Evolutionary conservation across 2,113 vertebrate genomes (phyloP).

Genomic region (Petroica traversi): DNA sequence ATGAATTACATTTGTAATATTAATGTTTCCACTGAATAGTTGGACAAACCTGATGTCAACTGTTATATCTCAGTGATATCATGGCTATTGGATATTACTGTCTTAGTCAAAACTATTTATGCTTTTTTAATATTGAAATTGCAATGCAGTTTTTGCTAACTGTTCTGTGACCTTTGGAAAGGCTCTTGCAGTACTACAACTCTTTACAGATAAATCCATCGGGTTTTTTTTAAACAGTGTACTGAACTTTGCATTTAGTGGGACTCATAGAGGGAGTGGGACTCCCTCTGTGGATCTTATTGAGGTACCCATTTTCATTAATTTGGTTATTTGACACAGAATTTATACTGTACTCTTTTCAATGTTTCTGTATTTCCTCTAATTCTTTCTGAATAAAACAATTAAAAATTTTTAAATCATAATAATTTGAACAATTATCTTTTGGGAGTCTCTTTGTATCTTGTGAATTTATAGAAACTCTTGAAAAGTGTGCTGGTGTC

Average conservation of each 20-base stretch:
- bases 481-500: background rate
- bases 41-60: background rate
- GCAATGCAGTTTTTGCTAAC: background rate
- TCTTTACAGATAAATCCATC: background rate
- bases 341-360: background rate
- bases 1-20: background rate
- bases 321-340: background rate
- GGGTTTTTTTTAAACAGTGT: background rate
- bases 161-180: background rate
- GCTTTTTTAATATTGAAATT: background rate
- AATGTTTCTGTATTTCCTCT: background rate
- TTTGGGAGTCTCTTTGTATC: background rate
- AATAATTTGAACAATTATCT: background rate
- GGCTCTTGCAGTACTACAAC: background rate
- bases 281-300: rapidly evolving
- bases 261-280: background rate
- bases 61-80: background rate
- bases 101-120: background rate
- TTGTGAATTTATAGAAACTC: background rate
- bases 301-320: background rate
- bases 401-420: too few relatives aligned
- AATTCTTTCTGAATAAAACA: background rate
- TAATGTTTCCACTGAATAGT: background rate
- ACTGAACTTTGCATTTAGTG: background rate
- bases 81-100: background rate